Evolutionary conservation across 2,888 invertebrate genomes (phyloP), one percentile per base, ranked within the genome.

Genomic region (Brachycybe producta): DNA sequence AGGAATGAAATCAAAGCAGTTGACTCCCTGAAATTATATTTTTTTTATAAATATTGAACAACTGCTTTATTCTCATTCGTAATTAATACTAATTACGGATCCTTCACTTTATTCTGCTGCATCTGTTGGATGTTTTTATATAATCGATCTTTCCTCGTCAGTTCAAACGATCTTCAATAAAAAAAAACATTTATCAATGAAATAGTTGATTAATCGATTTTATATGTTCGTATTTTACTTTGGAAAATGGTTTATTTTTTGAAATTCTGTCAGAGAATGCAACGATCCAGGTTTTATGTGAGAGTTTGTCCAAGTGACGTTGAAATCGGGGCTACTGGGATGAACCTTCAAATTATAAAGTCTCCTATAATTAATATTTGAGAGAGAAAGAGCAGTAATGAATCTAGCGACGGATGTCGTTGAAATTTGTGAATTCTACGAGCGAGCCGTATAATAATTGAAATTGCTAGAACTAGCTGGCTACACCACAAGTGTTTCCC

Each of bases 181-280:
- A 8, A 41, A 8, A 5, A 41, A 15, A 21, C 13, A 15, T 13
- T 15, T 21, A 41, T 21, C 26, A 5, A 24, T 19, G 8, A 15
- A 23, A 24, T 19, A 21, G 7, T 21, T 5, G 5, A 24, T 17
- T 21, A 41, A 24, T 21, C 5, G 24, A 41, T 41, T 41, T 41
- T 5, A n/a, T n/a, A n/a, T n/a, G n/a, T n/a, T n/a, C n/a, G n/a
- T n/a, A 17, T 41, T 41, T 17, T 41, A 41, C 41, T n/a, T 41
- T 41, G 41, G 41, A 41, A 41, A 41, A 41, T 41, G 21, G 24
- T 41, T 41, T 5, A 41, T n/a, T 41, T 19, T 41, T 41, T 41
- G 41, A 26, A 15, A 41, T 41, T 41, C 41, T 5, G 41, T 17
- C n/a, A 41, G 17, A 8, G 11, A 5, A 24, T 7, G 5, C 17